These are phyloP conservation scores for Fukomys damarensis DNA, from an alignment of 2,113 vertebrate genomes.

Conservation along the genomic window DNA sequence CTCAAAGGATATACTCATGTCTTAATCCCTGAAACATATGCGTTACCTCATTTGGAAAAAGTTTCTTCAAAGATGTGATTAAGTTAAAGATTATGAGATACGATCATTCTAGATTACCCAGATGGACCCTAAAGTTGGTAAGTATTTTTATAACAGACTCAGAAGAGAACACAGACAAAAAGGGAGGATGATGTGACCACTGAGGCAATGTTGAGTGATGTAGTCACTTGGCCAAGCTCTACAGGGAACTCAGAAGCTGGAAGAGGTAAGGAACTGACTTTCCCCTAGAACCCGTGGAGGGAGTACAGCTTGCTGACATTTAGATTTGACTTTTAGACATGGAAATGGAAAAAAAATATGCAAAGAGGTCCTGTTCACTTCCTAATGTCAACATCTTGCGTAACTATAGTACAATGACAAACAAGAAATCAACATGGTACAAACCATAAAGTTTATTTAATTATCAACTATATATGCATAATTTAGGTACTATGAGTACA, in stretches of 20 bases:
- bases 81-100: not conserved
- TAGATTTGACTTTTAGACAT: not conserved
- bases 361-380: not conserved
- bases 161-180: not conserved
- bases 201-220: not conserved
- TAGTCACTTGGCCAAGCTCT: not conserved
- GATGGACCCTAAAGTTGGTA: not conserved
- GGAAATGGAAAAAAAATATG: not conserved
- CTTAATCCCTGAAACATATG: not conserved
- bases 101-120: not conserved
- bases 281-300: not conserved
- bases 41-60: not conserved
- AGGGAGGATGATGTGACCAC: not conserved
- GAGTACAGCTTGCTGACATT: not conserved
- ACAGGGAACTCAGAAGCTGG: not conserved
- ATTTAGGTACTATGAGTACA: not conserved
- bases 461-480: not conserved
- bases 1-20: not conserved
- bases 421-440: not conserved
- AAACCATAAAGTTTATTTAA: not conserved
- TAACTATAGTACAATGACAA: not conserved
- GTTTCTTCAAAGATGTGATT: not conserved
- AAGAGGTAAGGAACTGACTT: not conserved
- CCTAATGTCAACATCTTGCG: not conserved
- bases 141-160: not conserved